Percentiles rank a stretch among this genome's conserved stretches.
Evolutionary conservation across 2,888 invertebrate species (phyloP).

Genomic region (Drosophila crucigera): DNA sequence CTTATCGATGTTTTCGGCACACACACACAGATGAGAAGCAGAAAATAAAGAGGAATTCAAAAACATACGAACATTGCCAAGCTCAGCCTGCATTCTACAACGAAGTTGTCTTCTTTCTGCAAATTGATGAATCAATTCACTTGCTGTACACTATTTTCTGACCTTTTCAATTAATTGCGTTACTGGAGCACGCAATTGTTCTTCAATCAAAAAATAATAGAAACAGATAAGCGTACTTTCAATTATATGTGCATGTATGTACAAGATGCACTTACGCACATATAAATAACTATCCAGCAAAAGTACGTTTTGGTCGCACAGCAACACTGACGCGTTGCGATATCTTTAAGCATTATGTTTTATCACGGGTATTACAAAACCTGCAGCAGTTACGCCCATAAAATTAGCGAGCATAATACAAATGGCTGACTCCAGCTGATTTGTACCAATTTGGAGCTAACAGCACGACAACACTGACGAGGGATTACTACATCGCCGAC

Average conservation of each 20-base stretch:
- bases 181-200: slow-evolving; percentile 2
- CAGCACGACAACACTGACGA: slow-evolving; percentile 64
- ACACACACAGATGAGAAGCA: slow-evolving; percentile 19
- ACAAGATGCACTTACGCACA: not conserved
- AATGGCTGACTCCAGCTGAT: slow-evolving; percentile 36
- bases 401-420: not conserved
- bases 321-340: not conserved
- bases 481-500: slow-evolving; percentile 61
- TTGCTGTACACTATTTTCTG: slow-evolving; percentile 38
- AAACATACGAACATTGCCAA: slow-evolving; percentile 31
- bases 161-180: slow-evolving; percentile 58
- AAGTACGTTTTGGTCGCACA: not conserved
- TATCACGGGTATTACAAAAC: slow-evolving; percentile 4
- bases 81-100: slow-evolving; percentile 11
- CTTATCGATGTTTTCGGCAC: slow-evolving; percentile 60
- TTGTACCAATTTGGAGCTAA: slow-evolving; percentile 22
- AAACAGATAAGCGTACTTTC: not conserved
- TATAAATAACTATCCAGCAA: not conserved
- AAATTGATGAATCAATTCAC: slow-evolving; percentile 64
- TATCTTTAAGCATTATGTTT: not conserved
- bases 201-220: slow-evolving; percentile 30
- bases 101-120: slow-evolving; percentile 1
- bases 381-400: slow-evolving; percentile 6
- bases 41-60: slow-evolving; percentile 26
- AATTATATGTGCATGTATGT: not conserved